phyloP scores from a whole-genome alignment of 2,113 vertebrate species.

The Pygoscelis adeliae region DNA sequence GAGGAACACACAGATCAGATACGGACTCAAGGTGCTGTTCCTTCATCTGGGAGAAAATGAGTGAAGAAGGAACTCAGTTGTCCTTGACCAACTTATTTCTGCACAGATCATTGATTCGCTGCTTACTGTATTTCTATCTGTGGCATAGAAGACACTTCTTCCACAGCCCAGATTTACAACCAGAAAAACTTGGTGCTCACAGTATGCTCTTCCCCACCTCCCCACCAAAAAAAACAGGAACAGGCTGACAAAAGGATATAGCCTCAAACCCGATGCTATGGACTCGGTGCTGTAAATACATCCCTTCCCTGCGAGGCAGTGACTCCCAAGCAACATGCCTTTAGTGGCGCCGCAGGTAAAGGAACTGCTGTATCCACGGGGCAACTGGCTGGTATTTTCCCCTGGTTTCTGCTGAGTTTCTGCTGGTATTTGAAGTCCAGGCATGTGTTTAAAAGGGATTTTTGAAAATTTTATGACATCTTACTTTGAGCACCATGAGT shows the following conservation, averaged over 20 bases:
- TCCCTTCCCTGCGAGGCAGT: background rate
- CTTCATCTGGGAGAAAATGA: background rate
- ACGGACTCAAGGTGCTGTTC: background rate
- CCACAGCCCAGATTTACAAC: background rate
- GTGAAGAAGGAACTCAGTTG: accelerated
- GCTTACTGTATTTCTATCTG: background rate
- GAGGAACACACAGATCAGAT: background rate
- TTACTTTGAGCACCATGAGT: background rate
- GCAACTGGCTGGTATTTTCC: background rate
- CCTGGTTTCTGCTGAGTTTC: background rate
- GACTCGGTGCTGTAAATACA: background rate
- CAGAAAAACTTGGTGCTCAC: background rate
- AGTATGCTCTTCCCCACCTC: background rate
- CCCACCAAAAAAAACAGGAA: background rate
- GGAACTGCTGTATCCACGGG: background rate
- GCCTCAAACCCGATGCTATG: accelerated
- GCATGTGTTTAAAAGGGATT: background rate
- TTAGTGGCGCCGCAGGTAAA: background rate
- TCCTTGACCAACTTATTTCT: background rate
- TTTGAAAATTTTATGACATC: background rate
- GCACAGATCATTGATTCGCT: background rate
- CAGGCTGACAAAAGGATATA: accelerated
- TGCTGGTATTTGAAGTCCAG: background rate
- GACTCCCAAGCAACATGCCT: background rate
- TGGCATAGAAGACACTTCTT: background rate